These are phyloP conservation scores for Clistopyga incitator DNA, from an alignment of 2,888 invertebrate species.

Conservation along the genomic window DNA sequence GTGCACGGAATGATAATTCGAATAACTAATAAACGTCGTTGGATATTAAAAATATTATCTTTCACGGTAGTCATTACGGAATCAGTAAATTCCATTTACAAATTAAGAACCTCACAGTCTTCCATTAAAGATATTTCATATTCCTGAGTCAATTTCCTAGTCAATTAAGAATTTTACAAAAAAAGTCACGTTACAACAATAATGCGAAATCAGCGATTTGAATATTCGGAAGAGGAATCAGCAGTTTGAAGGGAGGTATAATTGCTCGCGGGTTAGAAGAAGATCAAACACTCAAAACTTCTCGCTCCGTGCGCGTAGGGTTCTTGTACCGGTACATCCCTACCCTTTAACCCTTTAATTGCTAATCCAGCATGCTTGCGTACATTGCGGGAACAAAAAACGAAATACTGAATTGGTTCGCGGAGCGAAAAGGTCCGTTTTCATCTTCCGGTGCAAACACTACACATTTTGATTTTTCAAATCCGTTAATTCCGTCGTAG, in stretches of 20 bases:
- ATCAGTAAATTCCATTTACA: conserved; percentile 2
- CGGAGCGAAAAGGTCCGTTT: neutral
- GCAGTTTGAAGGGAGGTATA: neutral
- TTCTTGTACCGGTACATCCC: neutral
- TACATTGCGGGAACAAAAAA: too few species aligned
- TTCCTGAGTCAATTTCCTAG: conserved; percentile 5
- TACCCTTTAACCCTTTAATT: too few species aligned
- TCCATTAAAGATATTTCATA: conserved; percentile 12
- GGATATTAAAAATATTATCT: conserved; percentile 14
- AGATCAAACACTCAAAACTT: neutral
- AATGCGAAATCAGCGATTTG: neutral
- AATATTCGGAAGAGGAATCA: neutral
- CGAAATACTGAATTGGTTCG: neutral
- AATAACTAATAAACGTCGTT: neutral
- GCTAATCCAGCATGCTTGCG: too few species aligned
- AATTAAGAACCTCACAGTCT: neutral
- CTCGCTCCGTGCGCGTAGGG: neutral
- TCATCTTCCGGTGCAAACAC: neutral
- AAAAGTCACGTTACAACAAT: neutral
- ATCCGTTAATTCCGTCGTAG: neutral
- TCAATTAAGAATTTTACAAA: neutral
- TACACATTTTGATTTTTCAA: neutral
- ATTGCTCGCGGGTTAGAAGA: neutral
- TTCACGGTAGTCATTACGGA: neutral
- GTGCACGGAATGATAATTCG: neutral